phyloP scores from a whole-genome alignment of 2,888 invertebrate species.

The Drosophila tripunctata region DNA sequence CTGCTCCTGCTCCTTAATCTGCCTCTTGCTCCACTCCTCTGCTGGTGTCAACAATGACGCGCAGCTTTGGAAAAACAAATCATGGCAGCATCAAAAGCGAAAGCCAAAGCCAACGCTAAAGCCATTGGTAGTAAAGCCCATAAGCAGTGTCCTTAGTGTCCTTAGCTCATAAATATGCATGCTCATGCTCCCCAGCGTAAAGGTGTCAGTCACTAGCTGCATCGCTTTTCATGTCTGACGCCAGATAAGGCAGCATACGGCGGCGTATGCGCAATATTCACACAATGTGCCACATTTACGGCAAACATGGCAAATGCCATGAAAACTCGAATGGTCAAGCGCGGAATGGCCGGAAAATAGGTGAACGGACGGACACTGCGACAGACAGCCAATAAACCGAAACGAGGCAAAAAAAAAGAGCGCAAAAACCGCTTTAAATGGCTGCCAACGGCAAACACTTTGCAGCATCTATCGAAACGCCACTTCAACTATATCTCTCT shows the following conservation, averaged over 20 bases:
- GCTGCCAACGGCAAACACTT: slow-evolving; percentile 33
- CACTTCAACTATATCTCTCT: not conserved
- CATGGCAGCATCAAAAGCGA: slow-evolving; percentile 46
- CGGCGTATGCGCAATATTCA: slow-evolving; percentile 61
- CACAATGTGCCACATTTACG: slow-evolving; percentile 36
- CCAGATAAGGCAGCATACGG: slow-evolving; percentile 48
- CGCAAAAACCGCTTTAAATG: slow-evolving; percentile 52
- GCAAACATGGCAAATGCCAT: slow-evolving; percentile 17
- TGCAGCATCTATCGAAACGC: slow-evolving; percentile 20
- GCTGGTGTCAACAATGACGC: slow-evolving; percentile 31
- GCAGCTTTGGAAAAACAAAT: slow-evolving; percentile 38
- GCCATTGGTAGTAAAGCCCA: slow-evolving; percentile 32
- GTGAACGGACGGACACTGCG: slow-evolving; percentile 16
- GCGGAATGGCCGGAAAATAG: slow-evolving; percentile 20
- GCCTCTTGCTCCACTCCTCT: not conserved
- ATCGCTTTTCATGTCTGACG: slow-evolving; percentile 30
- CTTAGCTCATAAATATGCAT: slow-evolving; percentile 72
- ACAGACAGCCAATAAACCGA: slow-evolving; percentile 49
- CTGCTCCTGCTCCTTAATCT: not conserved
- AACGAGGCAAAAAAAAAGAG: slow-evolving; percentile 34
- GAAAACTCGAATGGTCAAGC: slow-evolving; percentile 14
- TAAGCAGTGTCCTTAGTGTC: slow-evolving; percentile 50
- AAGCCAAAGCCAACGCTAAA: slow-evolving; percentile 1
- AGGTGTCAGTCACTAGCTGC: slow-evolving; percentile 3
- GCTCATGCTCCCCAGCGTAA: slow-evolving; percentile 45